These are phyloP conservation scores for Conus ventricosus DNA, from an alignment of 1,140 invertebrate genomes.

Conservation along the genomic window DNA sequence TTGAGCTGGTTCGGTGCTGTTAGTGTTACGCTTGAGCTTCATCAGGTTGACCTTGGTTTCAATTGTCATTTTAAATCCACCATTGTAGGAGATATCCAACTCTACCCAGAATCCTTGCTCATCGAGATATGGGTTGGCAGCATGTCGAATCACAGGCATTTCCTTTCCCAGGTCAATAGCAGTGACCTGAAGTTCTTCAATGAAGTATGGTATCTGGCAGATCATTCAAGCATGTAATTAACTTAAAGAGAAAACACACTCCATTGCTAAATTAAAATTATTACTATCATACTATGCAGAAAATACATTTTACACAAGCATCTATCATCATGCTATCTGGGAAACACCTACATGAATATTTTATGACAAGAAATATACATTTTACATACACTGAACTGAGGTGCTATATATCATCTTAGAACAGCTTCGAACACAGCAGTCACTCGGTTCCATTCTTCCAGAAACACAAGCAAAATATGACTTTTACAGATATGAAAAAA, in stretches of 20 bases:
- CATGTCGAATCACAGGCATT: constrained; percentile 85
- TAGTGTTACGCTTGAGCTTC: constrained; percentile 80
- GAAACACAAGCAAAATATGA: no score
- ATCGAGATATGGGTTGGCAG: constrained; percentile 85
- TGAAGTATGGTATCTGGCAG: constrained; percentile 86
- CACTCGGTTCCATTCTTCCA: no score
- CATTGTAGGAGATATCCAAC: constrained; percentile 91
- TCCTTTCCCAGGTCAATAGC: constrained; percentile 86
- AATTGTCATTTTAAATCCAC: constrained; percentile 90
- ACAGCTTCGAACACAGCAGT: no score
- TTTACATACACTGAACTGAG: no score
- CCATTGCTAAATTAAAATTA: not conserved
- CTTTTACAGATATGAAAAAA: no score
- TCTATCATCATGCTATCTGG: no score
- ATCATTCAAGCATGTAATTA: no score
- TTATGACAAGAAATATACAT: no score
- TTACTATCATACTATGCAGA: no score
- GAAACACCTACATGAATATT: no score
- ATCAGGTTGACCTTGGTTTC: constrained; percentile 97
- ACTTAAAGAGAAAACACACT: constrained; percentile 36
- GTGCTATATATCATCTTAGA: no score
- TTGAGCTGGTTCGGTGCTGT: not conserved
- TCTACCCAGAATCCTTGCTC: constrained; percentile 94
- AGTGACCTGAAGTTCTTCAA: constrained; percentile 87
- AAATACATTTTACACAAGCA: no score